phyloP scores from a whole-genome alignment of 23 tunicate species.

The Trididemnum clinides region DNA sequence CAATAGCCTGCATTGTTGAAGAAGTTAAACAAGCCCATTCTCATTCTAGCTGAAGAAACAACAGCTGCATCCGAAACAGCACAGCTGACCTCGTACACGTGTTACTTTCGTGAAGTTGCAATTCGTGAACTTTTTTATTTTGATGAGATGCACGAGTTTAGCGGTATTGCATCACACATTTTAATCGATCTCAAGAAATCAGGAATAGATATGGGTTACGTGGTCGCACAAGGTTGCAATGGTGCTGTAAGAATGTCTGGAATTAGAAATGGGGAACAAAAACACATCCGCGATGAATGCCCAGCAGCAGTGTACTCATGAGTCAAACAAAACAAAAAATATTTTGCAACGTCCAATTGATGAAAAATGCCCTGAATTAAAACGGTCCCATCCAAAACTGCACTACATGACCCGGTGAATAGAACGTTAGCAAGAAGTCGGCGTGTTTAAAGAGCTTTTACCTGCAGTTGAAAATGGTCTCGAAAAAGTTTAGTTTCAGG shows the following conservation, averaged over 20 bases:
- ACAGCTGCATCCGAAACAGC: neutral
- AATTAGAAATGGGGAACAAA: neutral
- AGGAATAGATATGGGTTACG: neutral
- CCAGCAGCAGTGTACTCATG: neutral
- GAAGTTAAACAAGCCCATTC: neutral
- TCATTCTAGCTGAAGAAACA: neutral
- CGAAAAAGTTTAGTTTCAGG: neutral
- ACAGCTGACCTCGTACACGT: neutral
- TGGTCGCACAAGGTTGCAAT: neutral
- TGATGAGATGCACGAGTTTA: neutral
- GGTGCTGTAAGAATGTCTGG: neutral
- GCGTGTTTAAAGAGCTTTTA: conserved; percentile 3
- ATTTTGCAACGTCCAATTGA: neutral
- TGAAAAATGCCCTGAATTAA: neutral
- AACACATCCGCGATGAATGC: conserved; percentile 2
- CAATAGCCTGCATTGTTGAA: neutral
- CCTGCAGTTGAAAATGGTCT: conserved; percentile 1
- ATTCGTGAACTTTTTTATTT: neutral
- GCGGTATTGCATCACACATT: neutral
- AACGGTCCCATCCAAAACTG: neutral
- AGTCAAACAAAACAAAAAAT: conserved; percentile 1
- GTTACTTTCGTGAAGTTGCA: neutral
- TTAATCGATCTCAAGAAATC: neutral
- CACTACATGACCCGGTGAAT: neutral
- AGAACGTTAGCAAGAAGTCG: neutral